phyloP scores from a whole-genome alignment of 1,140 invertebrate species.

The Thrips palmi region DNA sequence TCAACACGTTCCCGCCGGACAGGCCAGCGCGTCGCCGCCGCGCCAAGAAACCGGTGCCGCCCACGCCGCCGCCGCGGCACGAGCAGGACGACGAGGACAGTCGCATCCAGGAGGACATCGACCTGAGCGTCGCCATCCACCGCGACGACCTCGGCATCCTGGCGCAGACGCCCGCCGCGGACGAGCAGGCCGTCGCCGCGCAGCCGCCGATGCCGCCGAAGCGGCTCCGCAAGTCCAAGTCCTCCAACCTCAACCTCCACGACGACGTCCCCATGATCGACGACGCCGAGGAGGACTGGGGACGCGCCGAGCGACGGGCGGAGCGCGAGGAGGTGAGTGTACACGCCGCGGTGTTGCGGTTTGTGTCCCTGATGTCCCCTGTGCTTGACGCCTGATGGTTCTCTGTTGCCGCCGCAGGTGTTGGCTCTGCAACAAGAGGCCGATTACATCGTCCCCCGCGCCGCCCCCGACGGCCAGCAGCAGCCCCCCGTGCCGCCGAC shows the following conservation, averaged over 20 bases:
- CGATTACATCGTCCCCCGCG: slow-evolving; percentile 1
- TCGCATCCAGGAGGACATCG: background rate
- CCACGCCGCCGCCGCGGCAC: slow-evolving; percentile 13
- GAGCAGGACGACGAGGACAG: slow-evolving; percentile 13
- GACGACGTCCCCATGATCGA: background rate
- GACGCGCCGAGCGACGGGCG: background rate
- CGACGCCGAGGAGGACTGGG: too few species aligned
- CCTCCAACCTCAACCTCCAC: too few species aligned
- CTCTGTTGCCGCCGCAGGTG: too few species aligned
- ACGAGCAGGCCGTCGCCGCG: too few species aligned
- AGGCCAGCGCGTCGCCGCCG: too few species aligned
- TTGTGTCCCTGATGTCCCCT: too few species aligned
- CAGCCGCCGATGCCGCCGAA: too few species aligned
- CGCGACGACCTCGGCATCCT: background rate
- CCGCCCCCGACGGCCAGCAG: slow-evolving; percentile 9
- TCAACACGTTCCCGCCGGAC: slow-evolving; percentile 11
- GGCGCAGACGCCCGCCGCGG: background rate
- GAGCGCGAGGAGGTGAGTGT: background rate
- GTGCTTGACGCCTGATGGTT: too few species aligned
- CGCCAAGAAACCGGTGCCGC: background rate
- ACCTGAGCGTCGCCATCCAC: background rate
- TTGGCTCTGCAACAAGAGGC: too few species aligned
- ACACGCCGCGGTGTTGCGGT: too few species aligned
- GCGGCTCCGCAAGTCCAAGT: too few species aligned
- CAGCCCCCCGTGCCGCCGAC: slow-evolving; percentile 14